phyloP scores from a whole-genome alignment of 2,113 vertebrate genomes.

The Numida meleagris region DNA sequence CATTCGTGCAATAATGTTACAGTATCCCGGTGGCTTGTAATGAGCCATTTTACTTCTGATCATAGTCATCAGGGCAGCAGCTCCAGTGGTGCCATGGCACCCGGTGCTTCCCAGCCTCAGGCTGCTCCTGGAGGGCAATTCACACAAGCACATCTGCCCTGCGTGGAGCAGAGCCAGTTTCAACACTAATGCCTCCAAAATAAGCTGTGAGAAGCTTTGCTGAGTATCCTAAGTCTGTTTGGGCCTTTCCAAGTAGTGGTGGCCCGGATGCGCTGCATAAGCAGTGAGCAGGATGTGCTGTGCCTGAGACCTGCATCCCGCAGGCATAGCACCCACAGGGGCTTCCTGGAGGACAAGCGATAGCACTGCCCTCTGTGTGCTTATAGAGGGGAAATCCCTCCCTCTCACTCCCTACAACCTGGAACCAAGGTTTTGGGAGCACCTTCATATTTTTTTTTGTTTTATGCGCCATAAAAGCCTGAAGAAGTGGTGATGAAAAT shows the following conservation, averaged over 20 bases:
- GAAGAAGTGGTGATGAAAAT: neutral
- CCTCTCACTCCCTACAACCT: neutral
- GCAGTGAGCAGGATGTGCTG: neutral
- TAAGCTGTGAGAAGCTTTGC: neutral
- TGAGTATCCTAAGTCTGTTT: neutral
- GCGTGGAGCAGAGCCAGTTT: neutral
- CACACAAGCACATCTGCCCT: fast-evolving
- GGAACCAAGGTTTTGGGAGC: neutral
- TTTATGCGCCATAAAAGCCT: neutral
- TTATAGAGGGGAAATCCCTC: fast-evolving
- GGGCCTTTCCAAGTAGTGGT: neutral
- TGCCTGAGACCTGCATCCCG: neutral
- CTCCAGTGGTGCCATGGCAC: fast-evolving
- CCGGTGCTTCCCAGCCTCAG: neutral
- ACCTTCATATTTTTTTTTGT: neutral
- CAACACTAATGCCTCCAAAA: neutral
- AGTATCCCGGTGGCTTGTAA: neutral
- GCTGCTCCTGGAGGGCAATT: neutral
- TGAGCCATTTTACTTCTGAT: neutral
- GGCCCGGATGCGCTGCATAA: neutral
- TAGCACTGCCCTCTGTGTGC: neutral
- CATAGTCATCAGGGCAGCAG: neutral
- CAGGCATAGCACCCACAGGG: neutral
- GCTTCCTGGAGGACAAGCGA: neutral
- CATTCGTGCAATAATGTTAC: fast-evolving